These are phyloP conservation scores for Cepphus grylle DNA, from an alignment of 2,113 vertebrate genomes.

Conservation along the genomic window DNA sequence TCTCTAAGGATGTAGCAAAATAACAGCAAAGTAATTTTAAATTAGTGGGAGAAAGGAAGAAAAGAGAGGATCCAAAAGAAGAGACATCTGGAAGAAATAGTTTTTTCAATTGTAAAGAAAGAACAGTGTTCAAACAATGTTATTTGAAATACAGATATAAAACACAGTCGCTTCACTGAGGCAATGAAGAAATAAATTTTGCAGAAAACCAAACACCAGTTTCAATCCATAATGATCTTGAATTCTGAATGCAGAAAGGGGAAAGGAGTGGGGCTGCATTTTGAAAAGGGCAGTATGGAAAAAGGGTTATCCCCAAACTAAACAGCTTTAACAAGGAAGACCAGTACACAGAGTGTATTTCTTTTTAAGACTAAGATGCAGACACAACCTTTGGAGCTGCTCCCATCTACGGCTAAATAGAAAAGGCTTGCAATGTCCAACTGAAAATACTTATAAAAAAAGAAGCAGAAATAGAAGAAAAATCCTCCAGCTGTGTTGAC, in stretches of 20 bases:
- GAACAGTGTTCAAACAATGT: neutral
- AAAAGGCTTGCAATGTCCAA: neutral
- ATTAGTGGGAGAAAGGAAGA: neutral
- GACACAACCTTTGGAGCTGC: neutral
- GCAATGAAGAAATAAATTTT: neutral
- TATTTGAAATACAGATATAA: neutral
- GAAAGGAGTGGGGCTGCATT: neutral
- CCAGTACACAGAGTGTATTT: neutral
- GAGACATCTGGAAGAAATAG: neutral
- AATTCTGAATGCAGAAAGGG: neutral
- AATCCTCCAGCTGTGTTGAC: neutral
- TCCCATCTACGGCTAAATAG: neutral
- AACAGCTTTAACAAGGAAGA: neutral
- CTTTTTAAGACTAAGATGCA: neutral
- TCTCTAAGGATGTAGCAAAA: neutral
- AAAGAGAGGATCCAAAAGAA: neutral
- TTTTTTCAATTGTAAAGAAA: neutral
- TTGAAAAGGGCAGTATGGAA: neutral
- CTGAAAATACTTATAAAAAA: neutral
- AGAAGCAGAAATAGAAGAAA: neutral
- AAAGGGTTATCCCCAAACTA: neutral
- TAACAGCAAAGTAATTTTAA: neutral
- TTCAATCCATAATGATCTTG: neutral
- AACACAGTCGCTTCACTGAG: neutral
- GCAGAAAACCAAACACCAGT: neutral